phyloP scores from a whole-genome alignment of 2,113 vertebrate genomes.

The Oreochromis aureus region DNA sequence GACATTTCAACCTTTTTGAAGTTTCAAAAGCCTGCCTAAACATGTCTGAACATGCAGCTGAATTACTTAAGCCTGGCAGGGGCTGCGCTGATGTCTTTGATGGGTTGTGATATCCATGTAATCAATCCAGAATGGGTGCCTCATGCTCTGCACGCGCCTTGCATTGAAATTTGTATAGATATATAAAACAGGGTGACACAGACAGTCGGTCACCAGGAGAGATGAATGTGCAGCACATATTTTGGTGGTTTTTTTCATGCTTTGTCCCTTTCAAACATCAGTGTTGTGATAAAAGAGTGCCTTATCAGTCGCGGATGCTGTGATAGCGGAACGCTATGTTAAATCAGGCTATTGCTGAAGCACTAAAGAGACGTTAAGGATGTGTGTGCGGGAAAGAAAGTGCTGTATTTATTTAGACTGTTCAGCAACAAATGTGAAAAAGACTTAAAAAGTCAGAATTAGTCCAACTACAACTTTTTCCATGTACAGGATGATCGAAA shows the following conservation, averaged over 20 bases:
- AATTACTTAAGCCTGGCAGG: slow-evolving; percentile 40
- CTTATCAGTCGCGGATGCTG: slow-evolving; percentile 15
- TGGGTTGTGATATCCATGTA: slow-evolving; percentile 53
- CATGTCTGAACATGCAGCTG: slow-evolving; percentile 46
- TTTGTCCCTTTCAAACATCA: slow-evolving; percentile 23
- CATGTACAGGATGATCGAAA: neutral
- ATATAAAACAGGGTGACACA: slow-evolving; percentile 23
- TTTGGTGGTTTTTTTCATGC: neutral
- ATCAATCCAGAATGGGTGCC: slow-evolving; percentile 42
- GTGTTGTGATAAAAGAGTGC: slow-evolving; percentile 22
- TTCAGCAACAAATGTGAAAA: neutral
- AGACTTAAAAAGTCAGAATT: neutral
- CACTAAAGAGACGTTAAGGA: neutral
- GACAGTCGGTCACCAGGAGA: neutral
- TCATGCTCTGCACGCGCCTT: neutral
- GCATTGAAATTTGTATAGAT: slow-evolving; percentile 48
- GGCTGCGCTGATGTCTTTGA: slow-evolving; percentile 44
- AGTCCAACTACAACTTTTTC: neutral
- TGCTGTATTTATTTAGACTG: neutral
- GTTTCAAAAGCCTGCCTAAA: slow-evolving; percentile 49
- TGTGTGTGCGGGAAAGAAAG: neutral
- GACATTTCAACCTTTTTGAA: slow-evolving; percentile 57
- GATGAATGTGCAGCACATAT: slow-evolving; percentile 8
- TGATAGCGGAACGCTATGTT: slow-evolving; percentile 9
- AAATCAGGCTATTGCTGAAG: slow-evolving; percentile 24